A percentile compares a stretch with the other conserved stretches of the same genome.
Conservation (phyloP, 2,888 invertebrate species). For the Lamproptera curius region DNA sequence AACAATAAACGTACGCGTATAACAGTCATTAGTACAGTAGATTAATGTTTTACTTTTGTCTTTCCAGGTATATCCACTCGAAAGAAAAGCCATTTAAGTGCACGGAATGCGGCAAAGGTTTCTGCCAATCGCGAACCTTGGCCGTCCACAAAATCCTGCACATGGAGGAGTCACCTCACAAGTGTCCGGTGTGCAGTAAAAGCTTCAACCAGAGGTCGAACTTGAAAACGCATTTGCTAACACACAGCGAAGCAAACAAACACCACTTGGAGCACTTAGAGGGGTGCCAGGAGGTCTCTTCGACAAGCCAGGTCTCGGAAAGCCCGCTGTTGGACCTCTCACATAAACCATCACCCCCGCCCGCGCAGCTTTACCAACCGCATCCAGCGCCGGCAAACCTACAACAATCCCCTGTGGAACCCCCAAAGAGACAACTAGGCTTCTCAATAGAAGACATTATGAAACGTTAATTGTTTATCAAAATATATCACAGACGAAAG, state of each 20-base stretch:
- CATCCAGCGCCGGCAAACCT: slow-evolving; percentile 40
- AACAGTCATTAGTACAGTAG: slow-evolving; percentile 20
- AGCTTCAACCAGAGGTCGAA: slow-evolving; percentile 96
- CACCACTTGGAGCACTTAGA: slow-evolving; percentile 70
- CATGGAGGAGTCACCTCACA: slow-evolving; percentile 95
- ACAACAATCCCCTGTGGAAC: slow-evolving; percentile 59
- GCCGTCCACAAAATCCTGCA: slow-evolving; percentile 97
- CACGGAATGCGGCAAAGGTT: slow-evolving; percentile 97
- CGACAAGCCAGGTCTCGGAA: slow-evolving; percentile 67
- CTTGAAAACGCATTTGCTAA: slow-evolving; percentile 92
- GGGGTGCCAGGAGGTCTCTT: slow-evolving; percentile 73
- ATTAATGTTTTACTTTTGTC: slow-evolving; percentile 38
- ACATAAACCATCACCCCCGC: slow-evolving; percentile 65
- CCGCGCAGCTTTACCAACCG: slow-evolving; percentile 42
- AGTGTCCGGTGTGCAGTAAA: slow-evolving; percentile 92
- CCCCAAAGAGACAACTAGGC: slow-evolving; percentile 77
- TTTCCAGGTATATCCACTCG: slow-evolving; percentile 95
- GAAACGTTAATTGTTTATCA: slow-evolving; percentile 80
- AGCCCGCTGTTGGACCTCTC: slow-evolving; percentile 77
- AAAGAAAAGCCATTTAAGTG: slow-evolving; percentile 99
- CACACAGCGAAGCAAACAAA: slow-evolving; percentile 85
- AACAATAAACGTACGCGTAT: neutral
- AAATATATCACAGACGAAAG: slow-evolving; percentile 24
- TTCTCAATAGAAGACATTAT: slow-evolving; percentile 94
- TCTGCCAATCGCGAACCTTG: slow-evolving; percentile 97